Conservation (phyloP, 2,113 vertebrate genomes). For the Thermophis baileyi region DNA sequence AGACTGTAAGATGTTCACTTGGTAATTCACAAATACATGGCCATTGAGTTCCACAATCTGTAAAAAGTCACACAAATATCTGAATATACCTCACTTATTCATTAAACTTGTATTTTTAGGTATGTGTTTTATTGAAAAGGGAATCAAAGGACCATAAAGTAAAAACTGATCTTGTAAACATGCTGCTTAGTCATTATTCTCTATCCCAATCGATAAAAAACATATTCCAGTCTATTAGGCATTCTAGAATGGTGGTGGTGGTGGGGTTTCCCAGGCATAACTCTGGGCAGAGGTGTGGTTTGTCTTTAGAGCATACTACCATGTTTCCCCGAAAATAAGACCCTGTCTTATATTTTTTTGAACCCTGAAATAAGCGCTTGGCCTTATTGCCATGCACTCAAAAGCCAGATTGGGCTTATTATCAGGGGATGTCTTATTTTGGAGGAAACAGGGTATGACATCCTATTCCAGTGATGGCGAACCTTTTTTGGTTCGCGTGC, state of each 20-base stretch:
- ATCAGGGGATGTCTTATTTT: too few species aligned
- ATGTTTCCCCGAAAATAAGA: too few species aligned
- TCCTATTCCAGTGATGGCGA: too few species aligned
- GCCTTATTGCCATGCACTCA: too few species aligned
- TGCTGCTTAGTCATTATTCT: too few species aligned
- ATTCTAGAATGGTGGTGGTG: neutral
- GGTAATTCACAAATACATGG: conserved; percentile 87
- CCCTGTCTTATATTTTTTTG: too few species aligned
- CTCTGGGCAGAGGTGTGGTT: neutral
- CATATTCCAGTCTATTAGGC: neutral
- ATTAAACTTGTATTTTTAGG: neutral
- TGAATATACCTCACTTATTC: neutral
- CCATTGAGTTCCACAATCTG: conserved; percentile 68
- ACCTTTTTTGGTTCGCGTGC: too few species aligned
- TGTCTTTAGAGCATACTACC: neutral
- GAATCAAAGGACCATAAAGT: neutral
- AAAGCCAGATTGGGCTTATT: too few species aligned
- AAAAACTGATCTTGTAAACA: neutral
- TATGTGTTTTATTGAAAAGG: neutral
- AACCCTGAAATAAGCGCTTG: too few species aligned
- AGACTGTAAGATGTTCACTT: conserved; percentile 93
- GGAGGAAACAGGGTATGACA: too few species aligned
- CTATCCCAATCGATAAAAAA: neutral
- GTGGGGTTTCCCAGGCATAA: neutral
- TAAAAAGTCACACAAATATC: neutral